Evolutionary conservation across 2,113 vertebrate species (phyloP), one percentile per base, ranked within the genome.

Genomic region (Condylura cristata): DNA sequence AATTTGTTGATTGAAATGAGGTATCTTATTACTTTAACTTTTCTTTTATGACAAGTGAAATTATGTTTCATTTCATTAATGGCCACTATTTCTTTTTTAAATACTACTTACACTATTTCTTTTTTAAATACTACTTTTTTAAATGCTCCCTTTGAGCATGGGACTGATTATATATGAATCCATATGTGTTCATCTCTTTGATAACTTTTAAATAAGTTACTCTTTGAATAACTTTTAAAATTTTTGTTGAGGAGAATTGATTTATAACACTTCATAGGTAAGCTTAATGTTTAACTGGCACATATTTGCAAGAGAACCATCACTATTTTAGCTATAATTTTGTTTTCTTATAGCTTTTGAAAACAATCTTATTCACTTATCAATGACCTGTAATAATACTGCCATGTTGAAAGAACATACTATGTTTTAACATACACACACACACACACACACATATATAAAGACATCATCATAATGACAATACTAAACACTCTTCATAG

Each of bases 21-120:
- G 1, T 75, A 7, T 58, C 22, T 83, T 41, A 39, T 61, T 75
- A 71, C 80, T 94, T 90, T 84, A 44, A 44, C 71, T 90, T 93
- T 82, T 90, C 58, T 90, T 84, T 96, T 41, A 81, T 71, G 90
- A 37, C 44, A 58, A 81, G n/a, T 84, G 76, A 85, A 92, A 71
- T 91, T 86, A 34, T 75, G 39, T 87, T 95, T 84, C 34, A 53
- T 93, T 60, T 76, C 26, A 53, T 78, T 28, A 72, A 41, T 60
- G 24, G 30, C 30, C 51, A 61, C 16, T 76, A 22, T 78, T 80
- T 92, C 22, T 58, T 80, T 66, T 60, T 84, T 5, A 90, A 90
- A 68, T 86, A 4, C 41, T 89, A 3, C 72, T 71, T 74, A 18
- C 51, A 61, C 16, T 76, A 22, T 78, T 80, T 92, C 22, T 58